Evolutionary conservation across 2,888 invertebrate genomes (phyloP).

Genomic region (Hermodice carunculata): DNA sequence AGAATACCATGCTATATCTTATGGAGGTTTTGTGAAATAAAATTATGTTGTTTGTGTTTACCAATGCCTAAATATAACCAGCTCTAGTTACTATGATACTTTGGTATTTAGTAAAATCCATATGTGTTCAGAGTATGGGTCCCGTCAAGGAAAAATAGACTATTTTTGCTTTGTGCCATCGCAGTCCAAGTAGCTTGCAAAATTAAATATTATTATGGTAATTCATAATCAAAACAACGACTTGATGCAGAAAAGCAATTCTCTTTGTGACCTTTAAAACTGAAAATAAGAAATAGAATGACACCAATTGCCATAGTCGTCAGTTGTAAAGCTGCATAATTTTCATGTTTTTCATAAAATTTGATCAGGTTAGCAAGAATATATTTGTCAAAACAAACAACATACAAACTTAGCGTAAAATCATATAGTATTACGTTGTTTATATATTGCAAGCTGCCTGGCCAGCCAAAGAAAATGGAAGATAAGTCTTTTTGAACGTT

Average conservation of each 20-base stretch:
- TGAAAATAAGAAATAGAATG: slow-evolving; percentile 45
- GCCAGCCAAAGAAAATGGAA: slow-evolving; percentile 40
- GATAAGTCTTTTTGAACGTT: slow-evolving; percentile 47
- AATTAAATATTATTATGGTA: no score
- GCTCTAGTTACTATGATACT: background rate
- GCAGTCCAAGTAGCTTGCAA: no score
- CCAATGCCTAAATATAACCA: slow-evolving; percentile 17
- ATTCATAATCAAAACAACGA: slow-evolving; percentile 49
- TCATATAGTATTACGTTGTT: slow-evolving; percentile 29
- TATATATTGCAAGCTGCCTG: slow-evolving; percentile 27
- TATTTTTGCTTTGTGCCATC: no score
- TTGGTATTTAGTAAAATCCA: slow-evolving; percentile 3
- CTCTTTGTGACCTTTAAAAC: slow-evolving; percentile 54
- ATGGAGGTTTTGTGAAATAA: slow-evolving; percentile 16
- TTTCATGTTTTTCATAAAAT: no score
- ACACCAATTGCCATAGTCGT: background rate
- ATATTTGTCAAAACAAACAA: no score
- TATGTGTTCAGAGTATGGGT: background rate
- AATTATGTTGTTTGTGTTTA: slow-evolving; percentile 17
- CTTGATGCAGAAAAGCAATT: slow-evolving; percentile 52
- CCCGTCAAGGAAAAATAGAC: no score
- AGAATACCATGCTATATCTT: slow-evolving; percentile 6
- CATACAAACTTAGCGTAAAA: slow-evolving; percentile 4
- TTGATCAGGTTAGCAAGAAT: no score
- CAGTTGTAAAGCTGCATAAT: background rate